Conservation (phyloP, 2,888 invertebrate species). For the Synanthedon vespiformis region DNA sequence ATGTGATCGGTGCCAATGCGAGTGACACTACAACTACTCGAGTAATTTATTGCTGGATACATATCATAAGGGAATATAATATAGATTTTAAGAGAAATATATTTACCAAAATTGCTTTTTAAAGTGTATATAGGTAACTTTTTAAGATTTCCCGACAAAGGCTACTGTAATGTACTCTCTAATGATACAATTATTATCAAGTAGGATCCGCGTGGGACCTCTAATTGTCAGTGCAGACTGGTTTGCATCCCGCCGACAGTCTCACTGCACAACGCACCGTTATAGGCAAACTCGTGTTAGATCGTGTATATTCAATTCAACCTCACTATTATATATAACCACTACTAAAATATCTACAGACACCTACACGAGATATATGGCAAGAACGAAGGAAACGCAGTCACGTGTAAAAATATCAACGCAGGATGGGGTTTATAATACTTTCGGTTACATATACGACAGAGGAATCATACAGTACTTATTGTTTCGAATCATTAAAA, state of each 20-base stretch:
- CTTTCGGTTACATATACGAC: constrained; percentile 16
- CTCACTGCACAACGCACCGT: constrained; percentile 21
- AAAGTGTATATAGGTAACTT: constrained; percentile 69
- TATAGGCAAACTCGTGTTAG: constrained; percentile 60
- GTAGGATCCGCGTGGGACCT: constrained; percentile 44
- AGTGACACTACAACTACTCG: constrained; percentile 63
- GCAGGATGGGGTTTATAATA: constrained; percentile 24
- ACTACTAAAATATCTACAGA: constrained; percentile 58
- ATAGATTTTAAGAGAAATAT: constrained; percentile 68
- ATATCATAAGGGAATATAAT: constrained; percentile 60
- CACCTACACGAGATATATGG: constrained; percentile 64
- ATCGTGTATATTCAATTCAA: constrained; percentile 61
- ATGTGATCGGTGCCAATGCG: constrained; percentile 35
- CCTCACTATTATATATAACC: constrained; percentile 44
- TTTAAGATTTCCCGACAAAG: constrained; percentile 65
- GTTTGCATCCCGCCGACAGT: constrained; percentile 26
- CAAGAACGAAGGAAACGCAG: constrained; percentile 65
- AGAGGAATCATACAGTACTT: neutral
- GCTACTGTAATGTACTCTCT: constrained; percentile 70
- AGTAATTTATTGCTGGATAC: constrained; percentile 70
- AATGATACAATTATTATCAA: constrained; percentile 71
- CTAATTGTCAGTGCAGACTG: too few species aligned
- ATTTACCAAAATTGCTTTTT: constrained; percentile 64
- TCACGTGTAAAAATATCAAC: constrained; percentile 14
- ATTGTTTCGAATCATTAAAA: neutral